Percentiles rank a stretch among this genome's conserved stretches.
Evolutionary conservation across 2,888 invertebrate genomes (phyloP).

Genomic region (Heliconius hortense): DNA sequence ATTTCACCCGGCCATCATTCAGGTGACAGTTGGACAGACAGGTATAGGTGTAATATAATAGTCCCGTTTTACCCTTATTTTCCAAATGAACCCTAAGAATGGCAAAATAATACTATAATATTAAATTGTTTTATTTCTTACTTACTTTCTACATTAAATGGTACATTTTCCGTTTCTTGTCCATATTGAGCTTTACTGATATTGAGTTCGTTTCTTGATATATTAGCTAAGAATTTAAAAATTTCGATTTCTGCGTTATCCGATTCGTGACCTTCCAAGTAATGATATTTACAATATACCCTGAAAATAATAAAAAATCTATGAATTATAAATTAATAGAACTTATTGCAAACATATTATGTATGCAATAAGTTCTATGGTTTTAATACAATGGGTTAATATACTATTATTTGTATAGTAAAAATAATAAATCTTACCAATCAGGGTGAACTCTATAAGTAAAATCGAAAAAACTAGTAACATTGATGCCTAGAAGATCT

Average conservation of each 20-base stretch:
- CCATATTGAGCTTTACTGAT: constrained; percentile 71
- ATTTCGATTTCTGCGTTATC: constrained; percentile 88
- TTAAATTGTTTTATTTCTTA: constrained; percentile 28
- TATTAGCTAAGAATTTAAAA: constrained; percentile 87
- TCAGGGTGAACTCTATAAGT: constrained; percentile 92
- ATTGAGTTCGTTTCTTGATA: constrained; percentile 76
- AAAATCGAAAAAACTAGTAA: constrained; percentile 88
- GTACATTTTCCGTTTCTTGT: constrained; percentile 52
- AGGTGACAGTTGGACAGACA: no score
- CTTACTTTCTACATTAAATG: constrained; percentile 63
- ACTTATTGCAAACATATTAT: no score
- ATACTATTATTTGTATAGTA: background rate
- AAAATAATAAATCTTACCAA: constrained; percentile 82
- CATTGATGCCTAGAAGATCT: constrained; percentile 85
- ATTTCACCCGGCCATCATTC: no score
- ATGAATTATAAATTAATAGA: background rate
- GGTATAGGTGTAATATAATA: no score
- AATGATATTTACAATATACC: constrained; percentile 94
- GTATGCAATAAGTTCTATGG: background rate
- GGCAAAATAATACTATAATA: no score
- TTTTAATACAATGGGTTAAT: background rate
- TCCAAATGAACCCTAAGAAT: no score
- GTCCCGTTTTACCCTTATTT: no score
- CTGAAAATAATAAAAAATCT: constrained; percentile 62
- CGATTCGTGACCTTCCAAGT: constrained; percentile 89